Evolutionary conservation across 2,113 vertebrate species (phyloP).

Genomic region (Danionella cerebrum): DNA sequence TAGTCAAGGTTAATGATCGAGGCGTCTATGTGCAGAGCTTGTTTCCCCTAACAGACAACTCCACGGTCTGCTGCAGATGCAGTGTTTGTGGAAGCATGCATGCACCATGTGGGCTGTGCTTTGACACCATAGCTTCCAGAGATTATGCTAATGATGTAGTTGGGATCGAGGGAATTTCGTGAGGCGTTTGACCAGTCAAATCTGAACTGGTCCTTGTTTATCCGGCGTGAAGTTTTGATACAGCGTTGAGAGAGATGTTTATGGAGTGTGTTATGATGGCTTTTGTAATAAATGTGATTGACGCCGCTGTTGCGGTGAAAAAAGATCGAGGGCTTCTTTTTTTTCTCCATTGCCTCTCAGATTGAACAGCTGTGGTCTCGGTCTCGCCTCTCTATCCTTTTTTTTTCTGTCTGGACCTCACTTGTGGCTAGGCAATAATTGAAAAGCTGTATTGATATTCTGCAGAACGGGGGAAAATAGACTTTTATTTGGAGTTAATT

Average conservation of each 20-base stretch:
- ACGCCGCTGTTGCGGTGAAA: background rate
- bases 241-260: background rate
- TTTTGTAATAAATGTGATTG: background rate
- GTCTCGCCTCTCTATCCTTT: constrained; percentile 3
- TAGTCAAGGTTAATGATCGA: constrained; percentile 10
- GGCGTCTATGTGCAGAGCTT: background rate
- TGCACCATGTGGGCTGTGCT: background rate
- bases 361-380: constrained; percentile 19
- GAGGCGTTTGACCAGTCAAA: background rate
- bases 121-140: background rate
- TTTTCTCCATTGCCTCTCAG: constrained; percentile 1
- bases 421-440: constrained; percentile 34
- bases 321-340: background rate
- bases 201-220: background rate
- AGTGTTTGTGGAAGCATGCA: background rate
- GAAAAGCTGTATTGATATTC: constrained; percentile 42
- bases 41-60: background rate
- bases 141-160: background rate
- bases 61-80: background rate
- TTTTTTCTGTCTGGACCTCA: constrained; percentile 17
- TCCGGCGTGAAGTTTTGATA: background rate
- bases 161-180: background rate
- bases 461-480: constrained; percentile 25
- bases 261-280: background rate
- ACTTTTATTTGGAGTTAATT: constrained; percentile 34